phyloP scores from a whole-genome alignment of 2,113 vertebrate species.

The Anhinga anhinga region DNA sequence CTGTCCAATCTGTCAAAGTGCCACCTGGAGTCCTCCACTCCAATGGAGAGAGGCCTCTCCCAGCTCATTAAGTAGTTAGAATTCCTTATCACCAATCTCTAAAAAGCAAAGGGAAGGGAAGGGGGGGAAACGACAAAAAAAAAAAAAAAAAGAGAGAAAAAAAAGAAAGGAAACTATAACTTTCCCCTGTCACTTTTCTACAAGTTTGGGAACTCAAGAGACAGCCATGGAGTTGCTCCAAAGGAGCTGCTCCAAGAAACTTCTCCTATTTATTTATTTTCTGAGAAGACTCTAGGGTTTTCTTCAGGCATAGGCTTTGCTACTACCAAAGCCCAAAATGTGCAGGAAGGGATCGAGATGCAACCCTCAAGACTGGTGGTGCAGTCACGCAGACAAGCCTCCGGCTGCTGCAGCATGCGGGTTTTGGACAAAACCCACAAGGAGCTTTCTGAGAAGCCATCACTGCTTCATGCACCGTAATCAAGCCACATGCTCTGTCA shows the following conservation, averaged over 20 bases:
- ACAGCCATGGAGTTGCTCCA: neutral
- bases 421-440: neutral
- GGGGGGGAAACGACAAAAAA: neutral
- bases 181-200: slow-evolving; percentile 65
- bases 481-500: fast-evolving
- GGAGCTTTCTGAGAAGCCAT: neutral
- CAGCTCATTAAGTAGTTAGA: slow-evolving; percentile 84
- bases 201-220: slow-evolving; percentile 37
- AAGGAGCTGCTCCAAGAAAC: neutral
- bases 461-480: neutral
- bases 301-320: neutral
- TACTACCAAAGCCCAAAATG: neutral
- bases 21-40: slow-evolving; percentile 89
- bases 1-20: slow-evolving; percentile 90
- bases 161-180: slow-evolving; percentile 63
- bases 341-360: neutral
- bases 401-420: neutral
- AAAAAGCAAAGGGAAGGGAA: slow-evolving; percentile 57
- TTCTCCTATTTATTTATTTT: neutral
- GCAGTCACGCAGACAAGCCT: neutral
- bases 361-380: fast-evolving
- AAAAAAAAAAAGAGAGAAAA: neutral
- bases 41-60: slow-evolving; percentile 81
- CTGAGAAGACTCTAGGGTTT: neutral
- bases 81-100: slow-evolving; percentile 85